Evolutionary conservation across 1,140 invertebrate genomes (phyloP).

Genomic region (Nymphalis io): DNA sequence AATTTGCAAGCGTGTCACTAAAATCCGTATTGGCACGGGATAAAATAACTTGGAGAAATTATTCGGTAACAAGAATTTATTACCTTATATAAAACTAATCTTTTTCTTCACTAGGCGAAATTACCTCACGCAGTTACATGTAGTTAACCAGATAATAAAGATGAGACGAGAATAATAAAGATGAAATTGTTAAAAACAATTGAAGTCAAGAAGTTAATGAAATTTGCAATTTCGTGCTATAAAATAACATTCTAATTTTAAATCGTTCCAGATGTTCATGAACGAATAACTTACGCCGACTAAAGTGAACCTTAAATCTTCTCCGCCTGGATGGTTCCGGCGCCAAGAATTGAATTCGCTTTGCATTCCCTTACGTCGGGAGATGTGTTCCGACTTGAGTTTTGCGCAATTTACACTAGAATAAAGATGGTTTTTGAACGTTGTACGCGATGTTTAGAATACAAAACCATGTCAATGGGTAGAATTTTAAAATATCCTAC

Average conservation of each 20-base stretch:
- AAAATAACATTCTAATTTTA: conserved; percentile 65
- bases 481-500: background rate
- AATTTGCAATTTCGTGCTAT: conserved; percentile 56
- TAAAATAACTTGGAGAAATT: too few species aligned
- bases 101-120: too few species aligned
- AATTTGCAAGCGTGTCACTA: too few species aligned
- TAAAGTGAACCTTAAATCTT: conserved; percentile 72
- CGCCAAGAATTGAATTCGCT: conserved; percentile 65
- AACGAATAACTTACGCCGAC: conserved; percentile 59
- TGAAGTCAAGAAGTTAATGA: conserved; percentile 42
- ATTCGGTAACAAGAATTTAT: too few species aligned
- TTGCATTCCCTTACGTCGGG: conserved; percentile 27
- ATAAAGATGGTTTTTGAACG: conserved; percentile 7
- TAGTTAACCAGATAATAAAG: too few species aligned
- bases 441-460: background rate
- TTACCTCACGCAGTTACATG: too few species aligned
- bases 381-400: conserved; percentile 29
- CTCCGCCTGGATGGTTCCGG: conserved; percentile 46
- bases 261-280: conserved; percentile 66
- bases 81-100: too few species aligned
- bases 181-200: background rate
- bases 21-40: too few species aligned
- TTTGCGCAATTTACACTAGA: conserved; percentile 25
- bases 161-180: too few species aligned
- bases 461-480: background rate